Percentiles rank a stretch among this genome's conserved stretches.
These are phyloP conservation scores for Phortica magna DNA, from an alignment of 2,888 invertebrate species.

Conservation along the genomic window DNA sequence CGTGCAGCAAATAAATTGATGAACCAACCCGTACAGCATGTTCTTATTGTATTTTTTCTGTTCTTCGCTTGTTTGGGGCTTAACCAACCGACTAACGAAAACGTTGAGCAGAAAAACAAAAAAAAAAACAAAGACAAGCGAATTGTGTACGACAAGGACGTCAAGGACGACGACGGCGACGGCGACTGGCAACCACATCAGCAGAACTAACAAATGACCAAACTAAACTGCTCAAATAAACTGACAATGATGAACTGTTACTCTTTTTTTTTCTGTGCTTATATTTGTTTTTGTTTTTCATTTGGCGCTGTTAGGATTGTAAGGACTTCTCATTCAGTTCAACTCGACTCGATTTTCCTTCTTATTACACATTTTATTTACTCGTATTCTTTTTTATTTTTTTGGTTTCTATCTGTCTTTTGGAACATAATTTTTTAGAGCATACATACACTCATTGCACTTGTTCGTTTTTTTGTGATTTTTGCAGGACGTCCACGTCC, in stretches of 20 bases:
- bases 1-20: constrained; percentile 18
- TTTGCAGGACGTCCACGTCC: constrained; percentile 86
- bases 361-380: constrained; percentile 33
- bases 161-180: constrained; percentile 37
- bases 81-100: constrained; percentile 32
- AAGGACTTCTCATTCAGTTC: neutral
- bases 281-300: constrained; percentile 29
- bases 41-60: neutral
- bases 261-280: constrained; percentile 27
- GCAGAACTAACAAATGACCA: constrained; percentile 50
- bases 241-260: constrained; percentile 57
- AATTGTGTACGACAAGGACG: constrained; percentile 17
- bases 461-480: constrained; percentile 4
- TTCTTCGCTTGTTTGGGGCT: constrained; percentile 19
- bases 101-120: constrained; percentile 34
- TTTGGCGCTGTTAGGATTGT: neutral
- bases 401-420: constrained; percentile 8
- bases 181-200: constrained; percentile 38
- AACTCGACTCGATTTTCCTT: constrained; percentile 25
- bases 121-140: constrained; percentile 26
- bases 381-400: constrained; percentile 27
- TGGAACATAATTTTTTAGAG: neutral
- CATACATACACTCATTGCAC: neutral
- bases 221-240: constrained; percentile 56
- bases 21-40: constrained; percentile 2